Percentiles rank a stretch among this genome's conserved stretches.
phyloP scores from a whole-genome alignment of 2,888 invertebrate genomes.

The Chydorus sphaericus region DNA sequence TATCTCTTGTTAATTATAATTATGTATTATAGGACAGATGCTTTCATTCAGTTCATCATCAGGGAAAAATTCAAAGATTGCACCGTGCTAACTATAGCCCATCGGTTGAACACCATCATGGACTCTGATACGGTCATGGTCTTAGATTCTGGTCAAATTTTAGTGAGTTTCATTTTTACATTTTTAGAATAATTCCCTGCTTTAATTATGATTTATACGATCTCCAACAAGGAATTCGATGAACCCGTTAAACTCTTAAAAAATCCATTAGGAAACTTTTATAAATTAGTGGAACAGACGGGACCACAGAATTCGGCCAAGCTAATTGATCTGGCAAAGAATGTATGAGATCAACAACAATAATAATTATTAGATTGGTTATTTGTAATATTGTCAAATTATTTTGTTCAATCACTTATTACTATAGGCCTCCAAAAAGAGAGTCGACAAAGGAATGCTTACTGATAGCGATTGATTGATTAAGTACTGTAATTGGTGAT shows the following conservation, averaged over 20 bases:
- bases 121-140: constrained; percentile 15
- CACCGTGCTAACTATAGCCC: constrained; percentile 15
- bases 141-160: constrained; percentile 18
- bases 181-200: too few species aligned
- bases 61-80: constrained; percentile 13
- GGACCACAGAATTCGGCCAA: constrained; percentile 29
- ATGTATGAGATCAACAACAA: too few species aligned
- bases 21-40: constrained; percentile 14
- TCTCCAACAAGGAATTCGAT: constrained; percentile 51
- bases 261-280: constrained; percentile 43
- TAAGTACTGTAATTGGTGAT: too few species aligned
- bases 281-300: constrained; percentile 51
- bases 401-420: too few species aligned
- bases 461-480: too few species aligned
- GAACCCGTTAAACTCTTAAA: constrained; percentile 53
- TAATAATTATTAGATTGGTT: too few species aligned
- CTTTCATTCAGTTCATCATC: constrained; percentile 14
- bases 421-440: too few species aligned
- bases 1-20: background rate
- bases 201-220: too few species aligned
- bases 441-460: too few species aligned
- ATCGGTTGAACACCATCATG: constrained; percentile 16
- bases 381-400: too few species aligned
- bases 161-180: too few species aligned
- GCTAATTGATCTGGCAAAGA: background rate